Conservation (phyloP, 2,888 invertebrate species). For the Nymphalis polychloros region DNA sequence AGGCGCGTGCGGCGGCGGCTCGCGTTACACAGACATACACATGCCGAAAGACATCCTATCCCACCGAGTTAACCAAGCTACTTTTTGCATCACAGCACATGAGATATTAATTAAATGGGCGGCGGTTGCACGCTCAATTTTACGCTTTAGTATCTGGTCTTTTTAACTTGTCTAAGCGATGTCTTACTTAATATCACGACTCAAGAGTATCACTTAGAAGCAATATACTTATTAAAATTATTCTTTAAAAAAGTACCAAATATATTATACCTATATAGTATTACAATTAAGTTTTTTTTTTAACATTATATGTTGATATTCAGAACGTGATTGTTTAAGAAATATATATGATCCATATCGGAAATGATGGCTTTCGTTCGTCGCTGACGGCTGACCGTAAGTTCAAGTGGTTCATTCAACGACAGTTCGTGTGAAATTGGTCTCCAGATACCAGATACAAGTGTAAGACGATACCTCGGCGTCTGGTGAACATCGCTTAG, state of each 20-base stretch:
- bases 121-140: constrained; percentile 71
- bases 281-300: neutral
- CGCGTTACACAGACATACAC: constrained; percentile 53
- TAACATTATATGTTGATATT: neutral
- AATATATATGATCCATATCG: constrained; percentile 14
- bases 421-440: constrained; percentile 72
- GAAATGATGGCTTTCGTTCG: constrained; percentile 30
- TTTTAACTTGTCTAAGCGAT: constrained; percentile 8
- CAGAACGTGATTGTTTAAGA: neutral
- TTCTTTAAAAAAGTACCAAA: neutral
- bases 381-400: constrained; percentile 31
- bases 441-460: constrained; percentile 50
- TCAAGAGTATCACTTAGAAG: neutral
- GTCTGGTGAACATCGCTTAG: constrained; percentile 72
- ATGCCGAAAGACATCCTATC: constrained; percentile 58
- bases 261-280: no score
- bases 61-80: constrained; percentile 54
- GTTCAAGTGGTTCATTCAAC: constrained; percentile 36
- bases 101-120: constrained; percentile 76
- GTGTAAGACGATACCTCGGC: constrained; percentile 70
- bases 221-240: neutral
- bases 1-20: constrained; percentile 70
- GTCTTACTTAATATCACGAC: neutral
- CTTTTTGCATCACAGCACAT: constrained; percentile 68
- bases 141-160: constrained; percentile 8